Conservation (phyloP, 2,113 vertebrate species). For the Puma concolor region DNA sequence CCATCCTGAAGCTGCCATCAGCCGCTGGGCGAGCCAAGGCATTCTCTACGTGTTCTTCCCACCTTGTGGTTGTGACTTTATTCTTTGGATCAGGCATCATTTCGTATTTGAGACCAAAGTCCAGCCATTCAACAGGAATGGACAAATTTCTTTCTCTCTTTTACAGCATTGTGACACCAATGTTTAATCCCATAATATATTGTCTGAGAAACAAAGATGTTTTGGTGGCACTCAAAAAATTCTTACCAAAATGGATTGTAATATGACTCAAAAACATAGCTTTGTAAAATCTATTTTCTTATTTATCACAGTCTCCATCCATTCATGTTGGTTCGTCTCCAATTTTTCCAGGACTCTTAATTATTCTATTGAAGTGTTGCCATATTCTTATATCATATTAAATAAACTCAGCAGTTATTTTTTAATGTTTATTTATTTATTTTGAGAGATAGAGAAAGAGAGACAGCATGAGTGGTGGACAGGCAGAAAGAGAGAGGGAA, state of each 20-base stretch:
- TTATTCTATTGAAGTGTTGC: not conserved
- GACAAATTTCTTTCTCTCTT: constrained; percentile 64
- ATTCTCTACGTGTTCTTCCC: constrained; percentile 46
- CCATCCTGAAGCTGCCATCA: constrained; percentile 31
- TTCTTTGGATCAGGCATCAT: constrained; percentile 55
- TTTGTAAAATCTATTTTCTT: not conserved
- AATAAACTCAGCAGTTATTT: not conserved
- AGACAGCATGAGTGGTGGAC: no score
- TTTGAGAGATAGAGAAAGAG: no score
- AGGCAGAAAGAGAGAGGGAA: no score
- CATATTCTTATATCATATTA: not conserved
- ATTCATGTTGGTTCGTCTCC: not conserved
- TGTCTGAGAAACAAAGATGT: constrained; percentile 63
- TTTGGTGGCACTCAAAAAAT: constrained; percentile 8
- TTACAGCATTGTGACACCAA: not conserved
- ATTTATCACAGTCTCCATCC: not conserved
- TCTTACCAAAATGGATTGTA: not conserved
- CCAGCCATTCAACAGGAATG: not conserved
- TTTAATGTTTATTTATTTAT: not conserved
- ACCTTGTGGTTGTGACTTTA: constrained; percentile 46
- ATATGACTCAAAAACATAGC: not conserved
- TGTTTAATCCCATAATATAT: constrained; percentile 51
- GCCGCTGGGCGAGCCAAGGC: not conserved
- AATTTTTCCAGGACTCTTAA: not conserved
- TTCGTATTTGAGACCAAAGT: constrained; percentile 40